Evolutionary conservation across 2,113 vertebrate genomes (phyloP), one percentile per base, ranked within the genome.

Genomic region (Zootoca vivipara): DNA sequence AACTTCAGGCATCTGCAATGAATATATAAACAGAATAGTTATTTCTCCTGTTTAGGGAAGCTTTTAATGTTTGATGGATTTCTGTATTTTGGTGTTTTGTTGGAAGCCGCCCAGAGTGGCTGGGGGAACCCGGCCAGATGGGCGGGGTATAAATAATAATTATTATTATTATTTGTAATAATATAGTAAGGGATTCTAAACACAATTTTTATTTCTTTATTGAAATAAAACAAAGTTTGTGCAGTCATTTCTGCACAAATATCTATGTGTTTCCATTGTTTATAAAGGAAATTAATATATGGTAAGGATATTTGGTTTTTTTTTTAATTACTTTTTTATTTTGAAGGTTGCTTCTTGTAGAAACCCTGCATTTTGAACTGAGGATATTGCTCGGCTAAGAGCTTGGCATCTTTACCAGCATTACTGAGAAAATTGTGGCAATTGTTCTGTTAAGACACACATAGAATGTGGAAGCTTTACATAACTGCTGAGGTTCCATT

Each of bases 241-340:
- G 22, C 73, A 86, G 28, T 85, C 89, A 89, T 95, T 92, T 89
- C 90, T 90, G 38, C 38, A 52, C 40, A 79, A 33, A 56, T 56
- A 80, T 24, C 77, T 83, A 62, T 90, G 72, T 89, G 77, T 90
- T 64, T 75, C 92, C 78, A 73, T 92, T 94, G 92, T 91, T 90
- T 81, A 85, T 79, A 77, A 85, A 83, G 69, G 85, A 89, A 89
- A 85, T 67, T 87, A 92, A 88, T 87, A 89, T 93, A 94, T 91
- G 65, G 89, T 85, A 91, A 93, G 38, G 3, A 72, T 9, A 52
- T 52, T 52, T 52, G 46, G 12, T 52, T 52, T 52, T 52, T 52
- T n/a, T n/a, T n/a, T n/a, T n/a, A n/a, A n/a, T n/a, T 2, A 52
- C 10, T 46, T 67, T 3, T 70, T 78, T n/a, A 56, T n/a, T 18